Percentiles rank a stretch among this genome's conserved stretches.
phyloP scores from a whole-genome alignment of 2,113 vertebrate species.

The Pollimyrus isidori region DNA sequence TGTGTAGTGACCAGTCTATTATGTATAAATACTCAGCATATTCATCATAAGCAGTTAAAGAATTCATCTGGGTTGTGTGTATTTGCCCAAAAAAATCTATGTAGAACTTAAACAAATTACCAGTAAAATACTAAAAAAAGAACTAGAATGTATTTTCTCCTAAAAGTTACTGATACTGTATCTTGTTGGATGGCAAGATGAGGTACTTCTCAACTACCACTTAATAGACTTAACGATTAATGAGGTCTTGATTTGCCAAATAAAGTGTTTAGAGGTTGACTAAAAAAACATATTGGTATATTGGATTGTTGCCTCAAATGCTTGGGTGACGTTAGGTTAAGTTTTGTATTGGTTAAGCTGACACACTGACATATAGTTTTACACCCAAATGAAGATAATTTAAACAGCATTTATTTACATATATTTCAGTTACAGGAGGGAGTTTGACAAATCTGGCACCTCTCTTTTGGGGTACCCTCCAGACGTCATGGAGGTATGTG shows the following conservation, averaged over 20 bases:
- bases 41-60: neutral
- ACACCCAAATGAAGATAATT: neutral
- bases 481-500: conserved; percentile 49
- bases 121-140: neutral
- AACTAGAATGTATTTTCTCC: neutral
- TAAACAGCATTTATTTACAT: neutral
- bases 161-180: neutral
- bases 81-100: neutral
- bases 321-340: neutral
- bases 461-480: conserved; percentile 55
- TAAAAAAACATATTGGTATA: neutral
- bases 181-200: neutral
- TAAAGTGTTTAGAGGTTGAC: neutral
- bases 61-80: neutral
- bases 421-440: conserved; percentile 49
- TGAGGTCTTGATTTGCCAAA: neutral
- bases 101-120: neutral
- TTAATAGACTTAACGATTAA: neutral
- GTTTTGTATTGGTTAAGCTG: neutral
- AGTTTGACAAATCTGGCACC: conserved; percentile 50
- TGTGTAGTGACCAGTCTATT: neutral
- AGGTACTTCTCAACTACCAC: neutral
- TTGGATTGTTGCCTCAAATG: neutral
- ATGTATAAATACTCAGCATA: neutral
- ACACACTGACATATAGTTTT: neutral